Base-by-base conservation (phyloP, 2,797 vertebrate species). In the Chrysocyon brachyurus region DNA sequence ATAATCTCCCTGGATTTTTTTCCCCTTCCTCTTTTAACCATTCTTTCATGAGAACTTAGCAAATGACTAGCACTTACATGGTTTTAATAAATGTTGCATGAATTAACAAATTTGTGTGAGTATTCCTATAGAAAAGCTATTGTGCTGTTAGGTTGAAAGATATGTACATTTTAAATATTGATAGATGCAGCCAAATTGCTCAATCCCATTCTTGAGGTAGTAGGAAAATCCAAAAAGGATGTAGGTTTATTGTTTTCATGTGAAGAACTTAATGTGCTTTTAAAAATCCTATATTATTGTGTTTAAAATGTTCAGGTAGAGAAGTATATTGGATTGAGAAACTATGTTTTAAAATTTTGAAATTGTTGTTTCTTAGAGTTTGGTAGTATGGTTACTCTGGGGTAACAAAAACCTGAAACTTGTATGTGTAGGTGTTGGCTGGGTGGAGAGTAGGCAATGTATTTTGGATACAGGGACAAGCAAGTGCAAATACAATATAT, bases 271-370 rank as follows among this genome's bases (percentile, higher is more conserved):
- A 87, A 46, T 94, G 56, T 75, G 19, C 26, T 63, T 54, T 17
- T 12, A 33, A 40, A 88, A 81, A 22, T 17, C 59, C 33, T 49
- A 1, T 77, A 95, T 57, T 97, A 59, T 79, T 87, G 24, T 91
- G 46, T 94, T 97, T 93, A 77, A 97, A 97, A 87, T 94, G 68
- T 40, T 85, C n/a, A 40, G 22, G 57, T 75, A 73, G 56, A 84
- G 36, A 87, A 66, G 46, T 70, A 77, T 54, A 14, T 86, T 96
- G n/a, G 94, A 33, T 22, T 93, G 56, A 96, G 49, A 97, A 95
- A 78, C 77, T 90, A 73, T 89, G 33, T 92, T 85, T 96, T 81
- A 95, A 92, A 56, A 68, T 72, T 92, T 94, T 93, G 59, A 91
- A 96, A 70, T 81, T n/a, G 4, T 91, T 96, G 26, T 16, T 95